Percentiles rank a stretch among this genome's conserved stretches.
These are phyloP conservation scores for Carassius carassius DNA, from an alignment of 2,113 vertebrate genomes.

Conservation along the genomic window DNA sequence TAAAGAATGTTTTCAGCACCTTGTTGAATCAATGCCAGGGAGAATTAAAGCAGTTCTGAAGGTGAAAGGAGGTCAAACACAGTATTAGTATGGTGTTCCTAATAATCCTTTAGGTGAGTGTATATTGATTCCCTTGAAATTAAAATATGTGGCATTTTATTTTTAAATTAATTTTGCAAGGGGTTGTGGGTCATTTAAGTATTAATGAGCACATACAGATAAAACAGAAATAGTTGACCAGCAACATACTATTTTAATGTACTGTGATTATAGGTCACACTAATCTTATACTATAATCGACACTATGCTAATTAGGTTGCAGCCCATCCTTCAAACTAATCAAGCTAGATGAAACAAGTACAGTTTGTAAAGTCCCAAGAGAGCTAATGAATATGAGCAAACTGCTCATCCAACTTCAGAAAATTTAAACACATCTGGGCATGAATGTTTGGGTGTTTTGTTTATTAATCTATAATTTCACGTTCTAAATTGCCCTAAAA, in stretches of 20 bases:
- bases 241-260: background rate
- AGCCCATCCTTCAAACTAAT: constrained; percentile 27
- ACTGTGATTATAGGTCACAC: constrained; percentile 20
- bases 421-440: constrained; percentile 31
- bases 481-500: constrained; percentile 61
- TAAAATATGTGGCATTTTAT: no score
- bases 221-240: background rate
- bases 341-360: constrained; percentile 4
- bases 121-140: no score
- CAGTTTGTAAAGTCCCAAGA: background rate
- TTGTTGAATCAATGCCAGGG: no score
- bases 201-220: background rate
- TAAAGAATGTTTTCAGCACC: no score
- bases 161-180: no score
- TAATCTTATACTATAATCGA: constrained; percentile 10
- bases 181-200: no score
- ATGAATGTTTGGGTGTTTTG: constrained; percentile 39
- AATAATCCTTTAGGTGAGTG: no score
- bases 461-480: constrained; percentile 61
- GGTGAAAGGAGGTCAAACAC: no score
- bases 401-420: constrained; percentile 12
- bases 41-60: no score
- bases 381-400: constrained; percentile 5
- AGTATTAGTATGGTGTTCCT: no score
- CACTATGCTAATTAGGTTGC: constrained; percentile 15